A percentile compares a stretch with the other conserved stretches of the same genome.
These are phyloP conservation scores for Matsumyia berberina DNA, from an alignment of 2,888 invertebrate genomes.

Conservation along the genomic window DNA sequence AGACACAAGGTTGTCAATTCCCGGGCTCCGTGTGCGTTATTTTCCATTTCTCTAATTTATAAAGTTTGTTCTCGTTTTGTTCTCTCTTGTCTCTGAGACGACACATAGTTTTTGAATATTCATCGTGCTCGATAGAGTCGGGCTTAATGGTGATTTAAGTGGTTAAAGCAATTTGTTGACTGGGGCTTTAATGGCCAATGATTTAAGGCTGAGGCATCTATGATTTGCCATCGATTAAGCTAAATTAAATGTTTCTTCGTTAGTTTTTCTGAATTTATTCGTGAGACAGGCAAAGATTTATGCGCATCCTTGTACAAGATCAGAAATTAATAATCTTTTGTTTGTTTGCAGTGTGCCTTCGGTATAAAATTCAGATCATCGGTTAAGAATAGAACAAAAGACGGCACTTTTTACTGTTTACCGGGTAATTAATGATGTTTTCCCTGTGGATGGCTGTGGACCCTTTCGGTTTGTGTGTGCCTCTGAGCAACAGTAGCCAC, in stretches of 20 bases:
- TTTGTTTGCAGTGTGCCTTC: constrained; percentile 15
- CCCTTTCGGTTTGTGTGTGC: constrained; percentile 12
- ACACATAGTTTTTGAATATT: constrained; percentile 51
- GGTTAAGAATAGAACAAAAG: background rate
- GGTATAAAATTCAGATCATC: constrained; percentile 43
- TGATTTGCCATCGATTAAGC: constrained; percentile 53
- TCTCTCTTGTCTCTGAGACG: background rate
- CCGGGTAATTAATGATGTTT: constrained; percentile 26
- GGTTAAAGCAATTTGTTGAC: constrained; percentile 47
- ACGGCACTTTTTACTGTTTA: constrained; percentile 23
- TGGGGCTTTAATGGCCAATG: constrained; percentile 40
- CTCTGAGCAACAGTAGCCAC: constrained; percentile 51
- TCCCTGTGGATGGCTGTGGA: background rate
- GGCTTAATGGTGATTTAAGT: constrained; percentile 55
- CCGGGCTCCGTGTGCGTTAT: constrained; percentile 21
- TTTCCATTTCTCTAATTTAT: constrained; percentile 14
- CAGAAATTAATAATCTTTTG: constrained; percentile 39
- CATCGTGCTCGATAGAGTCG: constrained; percentile 22
- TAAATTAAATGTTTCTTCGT: constrained; percentile 39
- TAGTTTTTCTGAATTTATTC: constrained; percentile 7
- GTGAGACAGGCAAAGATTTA: constrained; percentile 10
- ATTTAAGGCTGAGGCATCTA: constrained; percentile 35
- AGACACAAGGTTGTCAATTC: constrained; percentile 29
- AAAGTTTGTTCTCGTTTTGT: background rate
- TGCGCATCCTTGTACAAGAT: constrained; percentile 36